A percentile compares a stretch with the other conserved stretches of the same genome.
Evolutionary conservation across 2,888 invertebrate species (phyloP).

Genomic region (Orchesella flavescens): DNA sequence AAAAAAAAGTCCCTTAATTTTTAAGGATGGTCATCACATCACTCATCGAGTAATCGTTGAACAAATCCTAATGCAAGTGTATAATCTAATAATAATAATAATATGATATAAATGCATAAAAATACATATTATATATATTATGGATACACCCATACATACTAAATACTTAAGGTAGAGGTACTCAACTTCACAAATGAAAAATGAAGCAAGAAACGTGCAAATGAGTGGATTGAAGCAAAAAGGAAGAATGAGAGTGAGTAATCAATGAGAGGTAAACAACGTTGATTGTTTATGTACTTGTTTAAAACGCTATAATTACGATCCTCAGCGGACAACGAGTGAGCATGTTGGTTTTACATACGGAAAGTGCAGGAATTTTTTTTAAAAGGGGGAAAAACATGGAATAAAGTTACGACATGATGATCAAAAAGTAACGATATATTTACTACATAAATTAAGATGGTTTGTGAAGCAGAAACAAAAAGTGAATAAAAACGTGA

Average conservation of each 20-base stretch:
- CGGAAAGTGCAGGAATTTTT: neutral
- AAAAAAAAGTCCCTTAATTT: slow-evolving; percentile 8
- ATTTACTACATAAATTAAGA: slow-evolving; percentile 24
- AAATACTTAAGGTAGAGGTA: neutral
- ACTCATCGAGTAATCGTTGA: slow-evolving; percentile 13
- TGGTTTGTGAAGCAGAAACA: slow-evolving; percentile 29
- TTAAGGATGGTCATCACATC: slow-evolving; percentile 30
- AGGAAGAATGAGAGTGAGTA: slow-evolving; percentile 7
- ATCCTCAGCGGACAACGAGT: neutral
- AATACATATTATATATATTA: neutral
- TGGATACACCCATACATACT: slow-evolving; percentile 3
- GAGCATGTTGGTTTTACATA: slow-evolving; percentile 14
- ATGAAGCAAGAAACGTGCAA: slow-evolving; percentile 9
- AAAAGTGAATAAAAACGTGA: slow-evolving; percentile 28
- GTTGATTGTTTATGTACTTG: slow-evolving; percentile 27
- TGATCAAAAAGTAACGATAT: slow-evolving; percentile 16
- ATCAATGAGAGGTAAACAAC: neutral
- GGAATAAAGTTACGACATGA: slow-evolving; percentile 9
- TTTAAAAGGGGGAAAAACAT: neutral
- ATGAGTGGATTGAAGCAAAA: slow-evolving; percentile 1
- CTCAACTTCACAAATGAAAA: slow-evolving; percentile 9
- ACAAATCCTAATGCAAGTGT: slow-evolving; percentile 36
- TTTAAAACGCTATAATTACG: slow-evolving; percentile 4
- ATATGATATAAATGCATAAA: neutral
- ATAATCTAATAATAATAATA: slow-evolving; percentile 43